Conservation (phyloP, 2,888 invertebrate genomes). For the Cylloceria caligata region DNA sequence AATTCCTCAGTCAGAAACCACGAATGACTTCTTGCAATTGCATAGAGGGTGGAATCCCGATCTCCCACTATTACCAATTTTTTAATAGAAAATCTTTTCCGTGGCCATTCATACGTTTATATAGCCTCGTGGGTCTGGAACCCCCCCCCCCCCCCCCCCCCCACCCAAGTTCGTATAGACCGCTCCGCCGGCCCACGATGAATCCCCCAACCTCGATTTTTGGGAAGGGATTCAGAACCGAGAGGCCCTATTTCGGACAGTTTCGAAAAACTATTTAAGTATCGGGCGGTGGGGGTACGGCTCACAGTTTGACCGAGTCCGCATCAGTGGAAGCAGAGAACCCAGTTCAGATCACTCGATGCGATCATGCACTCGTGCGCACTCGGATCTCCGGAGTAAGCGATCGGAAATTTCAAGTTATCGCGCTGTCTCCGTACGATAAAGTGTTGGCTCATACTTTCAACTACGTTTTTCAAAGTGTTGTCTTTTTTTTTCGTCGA, state of each 20-base stretch:
- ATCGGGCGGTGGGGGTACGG: conserved; percentile 67
- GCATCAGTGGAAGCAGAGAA: conserved; percentile 54
- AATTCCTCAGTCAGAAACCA: neutral
- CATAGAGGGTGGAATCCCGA: neutral
- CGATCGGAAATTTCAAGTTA: too few species aligned
- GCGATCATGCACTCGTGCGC: neutral
- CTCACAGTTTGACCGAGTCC: conserved; percentile 72
- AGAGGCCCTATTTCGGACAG: conserved; percentile 64
- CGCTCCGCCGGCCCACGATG: conserved; percentile 57
- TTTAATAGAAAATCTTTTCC: neutral
- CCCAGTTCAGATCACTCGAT: conserved; percentile 20
- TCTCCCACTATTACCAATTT: neutral
- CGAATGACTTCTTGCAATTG: neutral
- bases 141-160: conserved; percentile 29
- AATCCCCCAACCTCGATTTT: conserved; percentile 75
- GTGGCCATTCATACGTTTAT: conserved; percentile 63
- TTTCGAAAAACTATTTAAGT: conserved; percentile 75
- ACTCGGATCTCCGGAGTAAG: neutral
- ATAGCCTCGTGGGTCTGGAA: neutral
- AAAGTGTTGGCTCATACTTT: neutral
- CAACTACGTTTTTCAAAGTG: neutral
- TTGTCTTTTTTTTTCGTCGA: neutral
- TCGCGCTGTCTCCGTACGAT: too few species aligned
- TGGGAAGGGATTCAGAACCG: conserved; percentile 66
- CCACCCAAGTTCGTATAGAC: conserved; percentile 8